phyloP scores from a whole-genome alignment of 2,113 vertebrate species.

The Rhea pennata region DNA sequence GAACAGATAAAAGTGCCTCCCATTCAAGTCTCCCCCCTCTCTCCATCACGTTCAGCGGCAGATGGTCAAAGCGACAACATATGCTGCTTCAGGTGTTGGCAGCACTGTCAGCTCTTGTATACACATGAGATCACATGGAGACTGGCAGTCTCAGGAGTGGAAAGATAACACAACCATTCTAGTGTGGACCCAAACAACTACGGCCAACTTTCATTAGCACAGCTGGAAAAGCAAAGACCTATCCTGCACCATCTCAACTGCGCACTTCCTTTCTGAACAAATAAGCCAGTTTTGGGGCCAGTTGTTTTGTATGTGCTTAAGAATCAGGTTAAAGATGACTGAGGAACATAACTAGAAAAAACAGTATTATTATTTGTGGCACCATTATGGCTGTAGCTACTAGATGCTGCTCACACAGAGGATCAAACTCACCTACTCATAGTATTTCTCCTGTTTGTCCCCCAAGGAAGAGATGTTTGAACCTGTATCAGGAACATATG shows the following conservation, averaged over 20 bases:
- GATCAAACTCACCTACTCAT: not conserved
- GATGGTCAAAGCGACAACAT: constrained; percentile 46
- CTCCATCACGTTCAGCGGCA: not conserved
- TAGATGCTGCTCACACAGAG: not conserved
- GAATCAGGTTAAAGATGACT: not conserved
- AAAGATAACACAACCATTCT: not conserved
- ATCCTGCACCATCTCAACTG: not conserved
- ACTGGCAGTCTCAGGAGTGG: not conserved
- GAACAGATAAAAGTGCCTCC: not conserved
- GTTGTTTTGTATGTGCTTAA: not conserved
- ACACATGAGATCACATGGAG: fast-evolving
- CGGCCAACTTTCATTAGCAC: not conserved
- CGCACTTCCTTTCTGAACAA: not conserved
- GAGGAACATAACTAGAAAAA: not conserved
- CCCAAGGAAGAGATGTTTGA: not conserved
- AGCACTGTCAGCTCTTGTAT: not conserved
- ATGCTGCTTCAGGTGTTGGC: constrained; percentile 37
- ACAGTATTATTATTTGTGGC: not conserved
- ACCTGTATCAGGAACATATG: not conserved
- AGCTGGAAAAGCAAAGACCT: not conserved
- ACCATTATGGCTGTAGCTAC: not conserved
- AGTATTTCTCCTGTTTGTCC: not conserved
- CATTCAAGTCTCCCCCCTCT: not conserved
- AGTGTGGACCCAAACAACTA: fast-evolving
- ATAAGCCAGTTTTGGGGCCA: not conserved